Evolutionary conservation across 2,888 invertebrate species (phyloP).

Genomic region (Smittia sp.): DNA sequence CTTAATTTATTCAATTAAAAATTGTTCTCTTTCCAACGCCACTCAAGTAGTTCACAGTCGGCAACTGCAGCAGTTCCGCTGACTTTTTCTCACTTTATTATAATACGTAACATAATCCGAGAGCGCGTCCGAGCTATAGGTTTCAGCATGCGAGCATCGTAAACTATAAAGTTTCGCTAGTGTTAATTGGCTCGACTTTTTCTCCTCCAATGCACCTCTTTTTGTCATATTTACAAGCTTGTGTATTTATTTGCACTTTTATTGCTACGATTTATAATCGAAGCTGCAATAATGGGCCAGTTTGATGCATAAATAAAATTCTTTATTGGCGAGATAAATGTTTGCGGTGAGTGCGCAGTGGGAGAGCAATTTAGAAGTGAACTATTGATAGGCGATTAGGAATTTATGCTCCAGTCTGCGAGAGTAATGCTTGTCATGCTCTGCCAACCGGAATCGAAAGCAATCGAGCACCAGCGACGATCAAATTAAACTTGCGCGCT

Average conservation of each 20-base stretch:
- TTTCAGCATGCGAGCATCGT: constrained; percentile 25
- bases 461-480: background rate
- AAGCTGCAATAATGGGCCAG: constrained; percentile 33
- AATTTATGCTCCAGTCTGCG: background rate
- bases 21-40: too few relatives aligned
- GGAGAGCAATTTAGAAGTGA: constrained; percentile 37
- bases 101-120: constrained; percentile 22
- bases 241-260: constrained; percentile 37
- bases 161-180: constrained; percentile 36
- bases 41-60: too few relatives aligned
- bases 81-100: constrained; percentile 38
- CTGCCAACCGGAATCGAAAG: background rate
- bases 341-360: constrained; percentile 36
- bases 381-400: constrained; percentile 33
- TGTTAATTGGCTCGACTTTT: constrained; percentile 37
- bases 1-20: too few relatives aligned
- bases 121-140: background rate
- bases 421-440: constrained; percentile 5
- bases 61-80: background rate
- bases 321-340: constrained; percentile 21
- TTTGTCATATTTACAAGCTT: constrained; percentile 41
- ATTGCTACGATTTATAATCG: constrained; percentile 34
- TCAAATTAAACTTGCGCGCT: background rate
- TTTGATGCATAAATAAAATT: constrained; percentile 34
- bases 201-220: constrained; percentile 30